Evolutionary conservation across 2,797 vertebrate species (phyloP), one percentile per base, ranked within the genome.

Genomic region (Fistularia tabacaria): DNA sequence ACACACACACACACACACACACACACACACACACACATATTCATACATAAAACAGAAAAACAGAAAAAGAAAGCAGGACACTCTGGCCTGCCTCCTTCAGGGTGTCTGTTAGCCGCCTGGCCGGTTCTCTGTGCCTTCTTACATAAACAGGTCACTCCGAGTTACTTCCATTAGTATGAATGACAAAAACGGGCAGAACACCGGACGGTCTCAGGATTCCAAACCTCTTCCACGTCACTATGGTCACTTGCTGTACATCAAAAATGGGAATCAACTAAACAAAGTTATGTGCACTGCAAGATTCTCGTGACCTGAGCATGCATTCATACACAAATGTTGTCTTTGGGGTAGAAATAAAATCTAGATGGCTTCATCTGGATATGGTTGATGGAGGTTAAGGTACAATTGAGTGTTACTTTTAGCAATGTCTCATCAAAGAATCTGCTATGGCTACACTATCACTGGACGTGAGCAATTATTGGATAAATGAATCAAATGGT

Each of bases 131-230:
- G 62, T 66, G 62, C 46, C 62, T 64, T 69, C 64, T 88, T 82
- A 79, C 50, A 66, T 91, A 86, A 88, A 75, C 73, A 75, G 73
- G 81, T 80, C 83, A 80, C 53, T 77, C 8, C 38, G 62, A 76
- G 63, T 70, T 70, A 72, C 66, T 84, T 81, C 74, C 59, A 57
- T 84, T 73, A 65, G 54, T 74, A 60, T 84, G 63, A 71, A 77
- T 74, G 46, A 70, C 46, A 74, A 70, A 69, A 51, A 61, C 13
- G 53, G 50, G 51, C 13, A 43, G 53, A 53, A 54, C 59, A 60
- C 60, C 48, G 51, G 57, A 65, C 41, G 48, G 40, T 49, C 69
- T 56, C 25, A 49, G 44, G 38, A 36, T 52, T 51, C 36, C 37
- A 37, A 45, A 38, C 47, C 45, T 58, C 49, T 66, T 5, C 41